These are phyloP conservation scores for Bambusicola thoracicus DNA, from an alignment of 2,113 vertebrate genomes.

Conservation along the genomic window DNA sequence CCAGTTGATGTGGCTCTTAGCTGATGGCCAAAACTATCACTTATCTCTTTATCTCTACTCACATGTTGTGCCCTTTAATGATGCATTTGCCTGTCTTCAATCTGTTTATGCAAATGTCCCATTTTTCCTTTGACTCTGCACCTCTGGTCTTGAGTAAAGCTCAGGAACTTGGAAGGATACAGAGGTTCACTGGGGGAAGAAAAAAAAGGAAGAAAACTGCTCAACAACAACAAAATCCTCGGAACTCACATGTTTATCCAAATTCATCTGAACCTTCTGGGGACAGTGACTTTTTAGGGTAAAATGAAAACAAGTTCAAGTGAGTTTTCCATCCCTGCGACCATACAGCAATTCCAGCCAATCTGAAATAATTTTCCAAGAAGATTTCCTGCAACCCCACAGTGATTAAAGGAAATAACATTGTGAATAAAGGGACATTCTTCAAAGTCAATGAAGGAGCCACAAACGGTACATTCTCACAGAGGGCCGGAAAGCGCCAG, in stretches of 20 bases:
- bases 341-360: constrained; percentile 54
- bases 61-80: neutral
- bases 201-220: neutral
- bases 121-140: constrained; percentile 24
- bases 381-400: constrained; percentile 74
- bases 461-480: constrained; percentile 64
- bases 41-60: neutral
- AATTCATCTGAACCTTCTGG: constrained; percentile 61
- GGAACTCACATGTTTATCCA: constrained; percentile 65
- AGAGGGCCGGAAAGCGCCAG: constrained; percentile 60
- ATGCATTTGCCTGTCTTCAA: constrained; percentile 30
- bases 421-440: constrained; percentile 73
- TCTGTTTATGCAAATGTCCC: constrained; percentile 20
- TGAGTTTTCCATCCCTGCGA: constrained; percentile 69
- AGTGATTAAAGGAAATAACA: constrained; percentile 74
- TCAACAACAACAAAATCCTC: constrained; percentile 54
- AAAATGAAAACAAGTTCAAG: constrained; percentile 72
- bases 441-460: constrained; percentile 71
- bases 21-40: neutral
- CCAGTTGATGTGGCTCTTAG: neutral
- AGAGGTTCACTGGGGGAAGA: constrained; percentile 7
- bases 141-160: constrained; percentile 25
- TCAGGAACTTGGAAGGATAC: constrained; percentile 51
- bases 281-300: constrained; percentile 71
- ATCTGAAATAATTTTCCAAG: constrained; percentile 71